A percentile compares a stretch with the other conserved stretches of the same genome.
Conservation (phyloP, 2,113 vertebrate species). For the Tupaia tana region DNA sequence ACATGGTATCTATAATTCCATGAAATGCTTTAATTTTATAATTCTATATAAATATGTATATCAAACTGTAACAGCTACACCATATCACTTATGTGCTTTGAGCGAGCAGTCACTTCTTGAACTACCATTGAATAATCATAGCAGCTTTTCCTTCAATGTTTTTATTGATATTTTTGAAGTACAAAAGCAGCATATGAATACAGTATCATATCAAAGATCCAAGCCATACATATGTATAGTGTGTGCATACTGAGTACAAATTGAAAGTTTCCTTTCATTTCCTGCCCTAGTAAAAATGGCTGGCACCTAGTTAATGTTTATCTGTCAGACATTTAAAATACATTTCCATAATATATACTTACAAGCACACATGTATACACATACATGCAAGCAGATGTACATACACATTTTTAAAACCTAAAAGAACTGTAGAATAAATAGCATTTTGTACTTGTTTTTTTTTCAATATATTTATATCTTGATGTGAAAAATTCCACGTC, state of each 20-base stretch:
- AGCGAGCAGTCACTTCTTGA: background rate
- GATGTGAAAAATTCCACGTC: conserved; percentile 10
- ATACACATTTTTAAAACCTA: background rate
- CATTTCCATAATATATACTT: background rate
- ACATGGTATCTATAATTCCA: background rate
- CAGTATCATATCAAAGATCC: background rate
- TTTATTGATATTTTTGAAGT: conserved; percentile 18
- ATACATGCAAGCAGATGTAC: background rate
- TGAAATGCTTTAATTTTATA: conserved; percentile 17
- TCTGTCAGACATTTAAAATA: background rate
- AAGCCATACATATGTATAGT: background rate
- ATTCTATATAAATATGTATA: background rate
- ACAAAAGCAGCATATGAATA: background rate
- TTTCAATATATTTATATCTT: background rate
- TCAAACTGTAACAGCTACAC: background rate
- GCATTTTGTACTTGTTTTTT: background rate
- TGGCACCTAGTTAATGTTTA: background rate
- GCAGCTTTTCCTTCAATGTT: background rate
- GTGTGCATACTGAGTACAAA: background rate
- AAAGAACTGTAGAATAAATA: background rate
- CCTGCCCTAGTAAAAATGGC: background rate
- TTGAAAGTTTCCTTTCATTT: background rate
- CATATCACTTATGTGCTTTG: background rate
- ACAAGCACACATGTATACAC: background rate
- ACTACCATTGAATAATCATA: background rate